A percentile compares a stretch with the other conserved stretches of the same genome.
These are phyloP conservation scores for Camponotus fellah DNA, from an alignment of 2,888 invertebrate species.

Conservation along the genomic window DNA sequence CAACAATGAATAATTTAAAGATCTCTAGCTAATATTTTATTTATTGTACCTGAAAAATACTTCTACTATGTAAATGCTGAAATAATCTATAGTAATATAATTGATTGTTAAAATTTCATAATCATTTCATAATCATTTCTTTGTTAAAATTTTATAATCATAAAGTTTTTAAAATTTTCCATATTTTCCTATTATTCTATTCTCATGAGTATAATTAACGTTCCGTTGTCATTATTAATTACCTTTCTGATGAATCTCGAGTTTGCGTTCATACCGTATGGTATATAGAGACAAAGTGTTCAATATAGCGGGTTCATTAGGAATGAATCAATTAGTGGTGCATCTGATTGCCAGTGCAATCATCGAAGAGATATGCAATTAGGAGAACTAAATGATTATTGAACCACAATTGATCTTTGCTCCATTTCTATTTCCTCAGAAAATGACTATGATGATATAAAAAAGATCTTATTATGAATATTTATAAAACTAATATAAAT, in stretches of 20 bases:
- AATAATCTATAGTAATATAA: slow-evolving; percentile 3
- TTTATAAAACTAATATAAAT: neutral
- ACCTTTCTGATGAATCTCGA: slow-evolving; percentile 50
- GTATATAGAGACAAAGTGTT: slow-evolving; percentile 62
- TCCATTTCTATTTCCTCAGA: neutral
- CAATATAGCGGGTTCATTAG: slow-evolving; percentile 68
- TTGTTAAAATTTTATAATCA: neutral
- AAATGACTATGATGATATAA: neutral
- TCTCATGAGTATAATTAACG: slow-evolving; percentile 55
- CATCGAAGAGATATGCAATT: slow-evolving; percentile 66
- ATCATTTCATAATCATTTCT: neutral
- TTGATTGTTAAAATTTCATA: neutral
- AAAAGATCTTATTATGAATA: neutral
- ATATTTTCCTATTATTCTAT: neutral
- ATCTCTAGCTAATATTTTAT: neutral
- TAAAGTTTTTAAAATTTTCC: slow-evolving; percentile 5
- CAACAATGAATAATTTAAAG: neutral
- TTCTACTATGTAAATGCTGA: neutral
- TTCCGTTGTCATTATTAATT: slow-evolving; percentile 68
- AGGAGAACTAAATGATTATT: slow-evolving; percentile 64
- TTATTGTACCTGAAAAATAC: neutral
- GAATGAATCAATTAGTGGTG: slow-evolving; percentile 74
- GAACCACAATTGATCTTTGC: slow-evolving; percentile 62
- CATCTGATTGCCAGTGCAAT: slow-evolving; percentile 65
- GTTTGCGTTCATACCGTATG: slow-evolving; percentile 45